Base-by-base conservation (phyloP, 2,113 vertebrate species). In the Austrofundulus limnaeus region DNA sequence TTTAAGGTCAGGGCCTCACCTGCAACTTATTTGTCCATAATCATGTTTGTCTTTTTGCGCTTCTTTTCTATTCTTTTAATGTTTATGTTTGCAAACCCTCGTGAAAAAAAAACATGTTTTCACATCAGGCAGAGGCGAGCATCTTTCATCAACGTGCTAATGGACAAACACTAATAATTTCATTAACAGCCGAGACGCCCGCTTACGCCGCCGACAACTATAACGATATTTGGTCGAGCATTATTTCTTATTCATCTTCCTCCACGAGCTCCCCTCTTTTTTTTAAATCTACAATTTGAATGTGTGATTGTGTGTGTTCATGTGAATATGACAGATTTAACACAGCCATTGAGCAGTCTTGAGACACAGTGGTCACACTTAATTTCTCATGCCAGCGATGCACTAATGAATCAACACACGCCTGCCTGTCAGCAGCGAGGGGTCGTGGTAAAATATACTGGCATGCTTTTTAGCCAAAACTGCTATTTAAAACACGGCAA, bases 121-220 rank as follows among this genome's bases (percentile, higher is more conserved):
- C 79, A 82, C 83, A 79, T 87, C 78, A 83, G 63, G 60, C 70
- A 62, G 87, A 89, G 86, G 86, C 80, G 75, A 83, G 66, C 89
- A 86, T 89, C 87, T 93, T 93, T 83, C 90, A 84, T 83, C 74
- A 88, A 89, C 78, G 80, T 92, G 90, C 89, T 85, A 92, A 92
- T 82, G 90, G 85, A 82, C 88, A 91, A 85, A 87, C 89, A 86
- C 88, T 91, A 92, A 92, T 93, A 92, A 93, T 83, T 85, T 81
- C 72, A 85, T 83, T 85, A 80, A 83, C 64, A 63, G 88, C 80
- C 88, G 8, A 31, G 61, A 70, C 59, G 39, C 47, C 61, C 34
- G 23, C 90, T 89, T 88, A 90, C 83, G 61, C 54, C 20, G 70
- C 48, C 54, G 58, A 66, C 53, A 81, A 75, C 71, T 72, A 77